Percentiles rank a stretch among this genome's conserved stretches.
These are phyloP conservation scores for Gopherus evgoodei DNA, from an alignment of 2,113 vertebrate genomes.

Conservation along the genomic window DNA sequence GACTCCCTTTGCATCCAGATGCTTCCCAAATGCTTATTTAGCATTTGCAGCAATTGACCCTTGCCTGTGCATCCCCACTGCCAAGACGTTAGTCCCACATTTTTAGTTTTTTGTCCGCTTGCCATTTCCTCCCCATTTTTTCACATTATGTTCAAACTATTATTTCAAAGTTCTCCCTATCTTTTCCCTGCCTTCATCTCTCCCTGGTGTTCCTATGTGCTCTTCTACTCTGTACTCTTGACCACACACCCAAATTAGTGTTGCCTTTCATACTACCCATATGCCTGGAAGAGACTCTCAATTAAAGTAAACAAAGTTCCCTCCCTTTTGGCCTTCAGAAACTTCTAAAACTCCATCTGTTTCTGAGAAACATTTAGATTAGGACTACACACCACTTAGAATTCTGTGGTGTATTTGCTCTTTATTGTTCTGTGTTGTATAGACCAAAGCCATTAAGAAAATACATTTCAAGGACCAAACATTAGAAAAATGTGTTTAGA, in stretches of 20 bases:
- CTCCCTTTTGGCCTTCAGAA: not conserved
- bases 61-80: not conserved
- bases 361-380: not conserved
- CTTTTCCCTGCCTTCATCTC: not conserved
- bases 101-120: not conserved
- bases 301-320: slow-evolving; percentile 27
- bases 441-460: not conserved
- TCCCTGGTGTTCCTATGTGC: not conserved
- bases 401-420: not conserved
- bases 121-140: not conserved
- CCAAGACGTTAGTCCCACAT: slow-evolving; percentile 23
- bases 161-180: slow-evolving; percentile 2
- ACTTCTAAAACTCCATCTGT: not conserved
- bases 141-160: not conserved
- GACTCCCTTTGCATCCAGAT: slow-evolving; percentile 35
- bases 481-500: not conserved
- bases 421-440: not conserved
- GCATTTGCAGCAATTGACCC: slow-evolving; percentile 20
- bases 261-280: not conserved
- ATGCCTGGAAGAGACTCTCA: slow-evolving; percentile 2
- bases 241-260: not conserved
- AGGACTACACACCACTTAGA: not conserved
- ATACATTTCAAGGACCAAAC: not conserved
- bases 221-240: slow-evolving; percentile 15
- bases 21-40: slow-evolving; percentile 60